Percentiles rank a stretch among this genome's conserved stretches.
phyloP scores from a whole-genome alignment of 1,140 invertebrate genomes.

The Heliconius hermathena region DNA sequence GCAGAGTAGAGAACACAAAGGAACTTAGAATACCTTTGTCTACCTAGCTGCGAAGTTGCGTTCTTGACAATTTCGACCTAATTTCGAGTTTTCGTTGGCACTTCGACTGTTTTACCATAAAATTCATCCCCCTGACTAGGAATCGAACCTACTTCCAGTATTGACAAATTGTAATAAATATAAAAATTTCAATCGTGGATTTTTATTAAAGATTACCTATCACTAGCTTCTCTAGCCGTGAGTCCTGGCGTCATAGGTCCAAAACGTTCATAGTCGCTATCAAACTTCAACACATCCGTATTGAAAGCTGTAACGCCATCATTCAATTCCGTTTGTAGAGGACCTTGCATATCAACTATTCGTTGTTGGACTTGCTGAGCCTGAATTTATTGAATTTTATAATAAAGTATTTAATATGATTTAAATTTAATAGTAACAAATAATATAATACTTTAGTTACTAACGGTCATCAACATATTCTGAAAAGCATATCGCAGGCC shows the following conservation, averaged over 20 bases:
- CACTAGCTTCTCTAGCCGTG: slow-evolving; percentile 91
- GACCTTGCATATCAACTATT: slow-evolving; percentile 89
- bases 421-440: background rate
- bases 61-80: too few relatives aligned
- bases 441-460: slow-evolving; percentile 31
- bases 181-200: too few relatives aligned
- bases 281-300: slow-evolving; percentile 87
- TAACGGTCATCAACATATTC: slow-evolving; percentile 88
- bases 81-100: too few relatives aligned
- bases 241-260: slow-evolving; percentile 93
- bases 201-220: slow-evolving; percentile 78
- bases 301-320: slow-evolving; percentile 87
- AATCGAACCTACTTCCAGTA: too few relatives aligned
- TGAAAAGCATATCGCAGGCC: slow-evolving; percentile 89
- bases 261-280: slow-evolving; percentile 87
- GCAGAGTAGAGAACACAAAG: too few relatives aligned
- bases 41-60: too few relatives aligned
- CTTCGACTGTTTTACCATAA: too few relatives aligned
- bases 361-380: slow-evolving; percentile 87
- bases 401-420: background rate
- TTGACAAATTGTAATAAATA: too few relatives aligned
- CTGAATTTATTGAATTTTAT: slow-evolving; percentile 60
- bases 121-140: too few relatives aligned
- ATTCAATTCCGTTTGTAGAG: slow-evolving; percentile 87
- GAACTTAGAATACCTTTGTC: too few relatives aligned